phyloP scores from a whole-genome alignment of 2,888 invertebrate genomes.

The Autographa gamma region DNA sequence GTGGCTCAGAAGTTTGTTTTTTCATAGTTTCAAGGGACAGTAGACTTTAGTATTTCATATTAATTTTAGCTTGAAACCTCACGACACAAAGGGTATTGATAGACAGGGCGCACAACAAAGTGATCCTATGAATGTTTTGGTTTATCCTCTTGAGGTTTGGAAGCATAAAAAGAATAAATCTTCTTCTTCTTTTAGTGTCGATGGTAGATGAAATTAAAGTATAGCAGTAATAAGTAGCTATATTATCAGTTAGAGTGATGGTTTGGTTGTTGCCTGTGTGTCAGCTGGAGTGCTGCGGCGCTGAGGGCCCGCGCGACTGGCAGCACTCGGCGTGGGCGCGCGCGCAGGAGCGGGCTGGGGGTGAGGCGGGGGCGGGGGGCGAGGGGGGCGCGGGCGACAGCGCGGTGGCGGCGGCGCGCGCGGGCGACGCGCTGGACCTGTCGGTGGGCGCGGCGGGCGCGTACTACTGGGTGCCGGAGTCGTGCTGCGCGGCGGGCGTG shows the following conservation, averaged over 20 bases:
- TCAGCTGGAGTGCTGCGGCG: conserved; percentile 97
- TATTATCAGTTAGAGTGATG: background rate
- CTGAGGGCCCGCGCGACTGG: conserved; percentile 98
- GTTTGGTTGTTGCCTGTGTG: background rate
- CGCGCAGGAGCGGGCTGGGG: conserved; percentile 39
- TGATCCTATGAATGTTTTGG: too few relatives aligned
- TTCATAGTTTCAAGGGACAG: too few relatives aligned
- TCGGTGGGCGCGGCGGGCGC: conserved; percentile 74
- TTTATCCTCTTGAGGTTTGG: too few relatives aligned
- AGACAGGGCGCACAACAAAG: too few relatives aligned
- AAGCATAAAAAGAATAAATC: too few relatives aligned
- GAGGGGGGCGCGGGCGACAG: conserved; percentile 11
- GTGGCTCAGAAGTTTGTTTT: too few relatives aligned
- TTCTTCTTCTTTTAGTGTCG: too few relatives aligned
- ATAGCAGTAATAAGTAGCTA: background rate
- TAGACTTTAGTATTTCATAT: too few relatives aligned
- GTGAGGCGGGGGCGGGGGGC: conserved; percentile 2
- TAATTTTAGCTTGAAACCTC: too few relatives aligned
- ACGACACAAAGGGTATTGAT: too few relatives aligned
- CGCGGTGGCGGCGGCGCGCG: conserved; percentile 31
- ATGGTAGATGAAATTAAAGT: too few relatives aligned
- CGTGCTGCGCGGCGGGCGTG: conserved; percentile 70
- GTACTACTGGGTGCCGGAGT: conserved; percentile 78
- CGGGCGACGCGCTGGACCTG: conserved; percentile 71
- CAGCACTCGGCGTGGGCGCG: conserved; percentile 77